Conservation (phyloP, 2,888 invertebrate genomes). For the Caenorhabditis macrosperma region DNA sequence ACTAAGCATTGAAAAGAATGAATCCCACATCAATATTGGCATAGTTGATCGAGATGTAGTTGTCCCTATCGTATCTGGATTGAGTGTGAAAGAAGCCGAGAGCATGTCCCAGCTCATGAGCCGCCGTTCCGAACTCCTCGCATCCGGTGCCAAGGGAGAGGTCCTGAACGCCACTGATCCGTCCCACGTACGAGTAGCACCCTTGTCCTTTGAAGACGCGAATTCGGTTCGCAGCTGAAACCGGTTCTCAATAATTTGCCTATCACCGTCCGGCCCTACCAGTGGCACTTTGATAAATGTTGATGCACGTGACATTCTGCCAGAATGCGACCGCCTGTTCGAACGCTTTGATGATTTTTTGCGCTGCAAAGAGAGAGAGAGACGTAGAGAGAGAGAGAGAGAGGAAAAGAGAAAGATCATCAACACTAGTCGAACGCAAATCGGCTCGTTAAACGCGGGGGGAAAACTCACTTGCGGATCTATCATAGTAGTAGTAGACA, state of each 20-base stretch:
- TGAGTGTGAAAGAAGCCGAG: constrained; percentile 76
- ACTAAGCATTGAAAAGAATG: no score
- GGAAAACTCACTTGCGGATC: constrained; percentile 53
- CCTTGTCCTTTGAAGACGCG: constrained; percentile 61
- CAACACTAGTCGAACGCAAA: no score
- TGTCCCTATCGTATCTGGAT: constrained; percentile 56
- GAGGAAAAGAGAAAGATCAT: no score
- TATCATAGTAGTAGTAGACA: constrained; percentile 65
- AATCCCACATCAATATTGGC: constrained; percentile 56
- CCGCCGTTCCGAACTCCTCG: constrained; percentile 69
- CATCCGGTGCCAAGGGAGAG: constrained; percentile 77
- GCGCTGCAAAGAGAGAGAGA: constrained; percentile 58
- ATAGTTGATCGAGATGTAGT: constrained; percentile 53
- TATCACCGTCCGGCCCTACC: constrained; percentile 14
- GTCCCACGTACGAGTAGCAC: constrained; percentile 76
- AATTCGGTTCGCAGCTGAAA: constrained; percentile 42
- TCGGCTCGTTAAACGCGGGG: constrained; percentile 1
- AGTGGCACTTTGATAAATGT: constrained; percentile 69
- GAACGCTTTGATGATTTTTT: constrained; percentile 60
- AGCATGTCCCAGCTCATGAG: constrained; percentile 74
- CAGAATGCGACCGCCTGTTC: constrained; percentile 70
- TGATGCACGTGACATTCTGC: constrained; percentile 74
- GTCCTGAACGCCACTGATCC: constrained; percentile 71
- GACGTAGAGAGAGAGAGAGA: no score
- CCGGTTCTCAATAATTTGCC: background rate